phyloP scores from a whole-genome alignment of 2,888 invertebrate genomes.

The Mactromeris polynyma region DNA sequence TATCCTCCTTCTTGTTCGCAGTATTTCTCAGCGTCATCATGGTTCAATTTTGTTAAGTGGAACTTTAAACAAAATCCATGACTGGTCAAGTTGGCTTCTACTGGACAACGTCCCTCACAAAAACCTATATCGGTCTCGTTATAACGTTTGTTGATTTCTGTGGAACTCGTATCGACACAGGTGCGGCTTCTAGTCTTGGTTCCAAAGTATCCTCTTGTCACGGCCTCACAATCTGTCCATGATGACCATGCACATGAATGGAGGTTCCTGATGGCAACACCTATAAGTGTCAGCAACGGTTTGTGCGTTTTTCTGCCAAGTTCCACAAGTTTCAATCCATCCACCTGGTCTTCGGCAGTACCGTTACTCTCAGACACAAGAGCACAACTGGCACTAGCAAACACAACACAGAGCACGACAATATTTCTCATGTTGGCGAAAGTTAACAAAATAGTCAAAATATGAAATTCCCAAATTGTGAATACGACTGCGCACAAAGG shows the following conservation, averaged over 20 bases:
- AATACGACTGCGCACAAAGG: no score
- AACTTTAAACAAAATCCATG: slow-evolving; percentile 7
- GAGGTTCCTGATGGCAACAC: slow-evolving; percentile 5
- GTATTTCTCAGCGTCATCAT: not conserved
- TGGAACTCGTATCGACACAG: not conserved
- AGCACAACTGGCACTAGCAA: not conserved
- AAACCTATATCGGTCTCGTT: not conserved
- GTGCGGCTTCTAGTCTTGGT: not conserved
- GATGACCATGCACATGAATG: slow-evolving; percentile 13
- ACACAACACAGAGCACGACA: not conserved
- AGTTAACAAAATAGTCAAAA: not conserved
- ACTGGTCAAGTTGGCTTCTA: not conserved
- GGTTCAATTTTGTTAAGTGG: not conserved
- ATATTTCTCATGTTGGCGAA: not conserved
- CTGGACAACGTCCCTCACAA: slow-evolving; percentile 3
- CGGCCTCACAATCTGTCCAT: slow-evolving; percentile 21
- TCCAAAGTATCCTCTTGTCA: not conserved
- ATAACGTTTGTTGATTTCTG: not conserved
- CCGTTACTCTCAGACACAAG: not conserved
- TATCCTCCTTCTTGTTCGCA: slow-evolving; percentile 17
- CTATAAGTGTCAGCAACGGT: slow-evolving; percentile 17
- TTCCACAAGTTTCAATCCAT: not conserved
- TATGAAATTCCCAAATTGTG: not conserved
- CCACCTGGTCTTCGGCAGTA: not conserved
- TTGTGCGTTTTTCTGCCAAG: not conserved